Evolutionary conservation across 2,888 invertebrate genomes (phyloP), one percentile per base, ranked within the genome.

Genomic region (Anagyrus pseudococci): DNA sequence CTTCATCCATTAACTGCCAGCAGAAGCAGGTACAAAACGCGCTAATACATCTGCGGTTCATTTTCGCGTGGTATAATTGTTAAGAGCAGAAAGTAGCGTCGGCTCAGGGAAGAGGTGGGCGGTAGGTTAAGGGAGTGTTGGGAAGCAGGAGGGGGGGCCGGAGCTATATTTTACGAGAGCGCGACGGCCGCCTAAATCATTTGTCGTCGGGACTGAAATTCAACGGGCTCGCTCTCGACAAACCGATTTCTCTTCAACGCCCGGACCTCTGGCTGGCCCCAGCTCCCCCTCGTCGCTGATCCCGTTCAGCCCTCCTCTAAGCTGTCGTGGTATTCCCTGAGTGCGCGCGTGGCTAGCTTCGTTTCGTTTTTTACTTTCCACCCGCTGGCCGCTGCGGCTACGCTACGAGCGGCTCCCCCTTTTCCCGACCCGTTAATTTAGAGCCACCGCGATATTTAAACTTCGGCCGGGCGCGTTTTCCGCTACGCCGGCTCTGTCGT

Each of bases 361-460:
- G 20, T 47, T 46, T 47, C n/a, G 40, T 37, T 37, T 46, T 10
- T 37, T 8, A n/a, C n/a, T n/a, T n/a, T n/a, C n/a, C n/a, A n/a
- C n/a, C n/a, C n/a, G n/a, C n/a, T n/a, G n/a, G n/a, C n/a, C n/a
- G n/a, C n/a, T n/a, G n/a, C n/a, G n/a, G n/a, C n/a, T n/a, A n/a
- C n/a, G n/a, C n/a, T n/a, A n/a, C 15, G 33, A 4, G 2, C 15
- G 33, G 10, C 33, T 37, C 33, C 33, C 29, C 33, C 33, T 37
- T 37, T 22, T 26, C 8, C 46, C 29, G n/a, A 33, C 22, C 47
- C 48, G 53, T 65, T 61, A 62, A 58, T 65, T 58, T 55, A 48
- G 52, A 55, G 41, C 50, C 61, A 58, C 50, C 55, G 55, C 65
- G 62, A 62, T 52, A 62, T 62, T 62, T 58, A 62, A 62, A 58